Percentiles rank a stretch among this genome's conserved stretches.
Evolutionary conservation across 2,113 vertebrate genomes (phyloP).

Genomic region (Tupaia chinensis): DNA sequence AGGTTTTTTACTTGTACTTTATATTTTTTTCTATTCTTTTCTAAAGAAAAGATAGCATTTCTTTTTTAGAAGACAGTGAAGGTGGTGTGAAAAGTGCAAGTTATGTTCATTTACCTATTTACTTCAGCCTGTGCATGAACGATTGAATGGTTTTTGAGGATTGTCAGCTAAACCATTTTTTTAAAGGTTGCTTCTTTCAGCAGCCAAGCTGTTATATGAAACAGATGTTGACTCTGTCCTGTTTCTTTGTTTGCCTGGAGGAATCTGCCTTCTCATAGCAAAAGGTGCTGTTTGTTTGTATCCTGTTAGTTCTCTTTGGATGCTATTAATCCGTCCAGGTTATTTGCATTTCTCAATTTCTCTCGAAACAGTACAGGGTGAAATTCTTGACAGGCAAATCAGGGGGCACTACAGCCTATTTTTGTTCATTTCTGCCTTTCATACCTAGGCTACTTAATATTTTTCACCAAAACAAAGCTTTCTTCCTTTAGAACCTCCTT

Average conservation of each 20-base stretch:
- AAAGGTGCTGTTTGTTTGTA: slow-evolving; percentile 70
- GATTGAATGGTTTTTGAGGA: slow-evolving; percentile 61
- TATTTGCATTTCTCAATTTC: slow-evolving; percentile 71
- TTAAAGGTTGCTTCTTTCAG: slow-evolving; percentile 67
- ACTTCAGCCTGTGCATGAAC: neutral
- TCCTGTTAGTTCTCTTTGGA: slow-evolving; percentile 56
- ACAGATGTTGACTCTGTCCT: slow-evolving; percentile 76
- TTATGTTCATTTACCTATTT: neutral
- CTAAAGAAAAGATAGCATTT: neutral
- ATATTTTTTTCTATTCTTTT: neutral
- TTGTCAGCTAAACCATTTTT: slow-evolving; percentile 72
- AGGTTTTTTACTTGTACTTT: slow-evolving; percentile 49
- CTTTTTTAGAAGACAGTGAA: neutral
- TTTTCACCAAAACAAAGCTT: slow-evolving; percentile 5
- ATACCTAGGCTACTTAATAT: neutral
- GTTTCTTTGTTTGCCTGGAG: slow-evolving; percentile 72
- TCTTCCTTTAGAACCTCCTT: neutral
- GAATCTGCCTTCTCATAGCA: slow-evolving; percentile 43
- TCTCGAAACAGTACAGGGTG: slow-evolving; percentile 31
- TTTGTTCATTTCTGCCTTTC: slow-evolving; percentile 39
- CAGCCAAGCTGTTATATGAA: slow-evolving; percentile 79
- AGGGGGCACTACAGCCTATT: slow-evolving; percentile 1
- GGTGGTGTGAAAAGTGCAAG: neutral
- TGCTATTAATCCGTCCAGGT: slow-evolving; percentile 47
- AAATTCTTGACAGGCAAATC: slow-evolving; percentile 11